A percentile compares a stretch with the other conserved stretches of the same genome.
phyloP scores from a whole-genome alignment of 2,113 vertebrate genomes.

The Shinisaurus crocodilurus region DNA sequence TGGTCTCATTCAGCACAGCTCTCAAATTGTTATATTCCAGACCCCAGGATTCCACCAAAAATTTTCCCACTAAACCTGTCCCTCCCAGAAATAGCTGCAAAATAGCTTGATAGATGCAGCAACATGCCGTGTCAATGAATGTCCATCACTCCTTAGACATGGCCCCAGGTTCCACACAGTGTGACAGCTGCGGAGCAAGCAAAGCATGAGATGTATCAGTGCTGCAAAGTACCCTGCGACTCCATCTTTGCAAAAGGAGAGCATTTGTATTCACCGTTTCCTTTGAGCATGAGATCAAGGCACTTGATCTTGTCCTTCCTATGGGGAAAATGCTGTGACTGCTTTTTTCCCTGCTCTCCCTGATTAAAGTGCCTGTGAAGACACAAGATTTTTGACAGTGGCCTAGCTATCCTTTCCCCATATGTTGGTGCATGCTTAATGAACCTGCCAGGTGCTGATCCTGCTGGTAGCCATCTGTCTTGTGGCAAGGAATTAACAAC shows the following conservation, averaged over 20 bases:
- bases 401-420: constrained; percentile 32
- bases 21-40: neutral
- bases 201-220: neutral
- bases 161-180: neutral
- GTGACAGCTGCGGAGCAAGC: neutral
- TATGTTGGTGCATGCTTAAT: constrained; percentile 26
- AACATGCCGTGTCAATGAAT: neutral
- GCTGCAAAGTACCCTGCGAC: neutral
- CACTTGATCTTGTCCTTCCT: constrained; percentile 16
- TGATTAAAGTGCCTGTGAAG: constrained; percentile 27
- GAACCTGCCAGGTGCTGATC: constrained; percentile 28
- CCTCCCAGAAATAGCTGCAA: neutral
- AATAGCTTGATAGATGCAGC: neutral
- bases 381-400: constrained; percentile 27
- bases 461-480: constrained; percentile 28
- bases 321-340: neutral
- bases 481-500: constrained; percentile 12
- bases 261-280: neutral
- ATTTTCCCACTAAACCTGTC: neutral
- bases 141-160: neutral
- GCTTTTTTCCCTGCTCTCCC: neutral
- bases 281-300: neutral
- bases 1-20: neutral
- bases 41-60: neutral
- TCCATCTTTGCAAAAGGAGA: neutral